Percentiles rank a stretch among this genome's conserved stretches.
Evolutionary conservation across 2,797 vertebrate species (phyloP).

Genomic region (Acestrorhynchus altus): DNA sequence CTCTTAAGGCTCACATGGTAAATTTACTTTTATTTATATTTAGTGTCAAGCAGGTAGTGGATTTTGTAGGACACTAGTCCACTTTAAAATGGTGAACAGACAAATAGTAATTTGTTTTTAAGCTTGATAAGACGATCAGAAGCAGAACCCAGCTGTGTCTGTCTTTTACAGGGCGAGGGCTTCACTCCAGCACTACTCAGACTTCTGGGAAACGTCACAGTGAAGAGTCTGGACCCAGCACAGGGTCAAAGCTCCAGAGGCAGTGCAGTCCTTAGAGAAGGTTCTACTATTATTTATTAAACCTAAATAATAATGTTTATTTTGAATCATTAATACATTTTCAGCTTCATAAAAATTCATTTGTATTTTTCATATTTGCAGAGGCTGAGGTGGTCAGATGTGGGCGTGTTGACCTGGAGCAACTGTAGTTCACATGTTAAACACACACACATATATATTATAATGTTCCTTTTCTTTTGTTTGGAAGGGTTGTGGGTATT

Average conservation of each 20-base stretch:
- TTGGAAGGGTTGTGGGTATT: neutral
- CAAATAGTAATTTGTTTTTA: neutral
- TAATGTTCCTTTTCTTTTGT: conserved; percentile 6
- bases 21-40: too few species aligned
- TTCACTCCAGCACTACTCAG: conserved; percentile 57
- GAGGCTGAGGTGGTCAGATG: conserved; percentile 4
- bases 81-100: too few species aligned
- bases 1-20: too few species aligned
- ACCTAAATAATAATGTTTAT: neutral
- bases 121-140: neutral
- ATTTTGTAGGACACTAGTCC: too few species aligned
- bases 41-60: too few species aligned
- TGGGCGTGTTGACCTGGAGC: conserved; percentile 5
- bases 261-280: conserved; percentile 73
- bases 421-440: conserved; percentile 26
- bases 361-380: conserved; percentile 27
- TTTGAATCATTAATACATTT: neutral
- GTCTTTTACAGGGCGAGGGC: conserved; percentile 62
- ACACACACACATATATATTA: neutral
- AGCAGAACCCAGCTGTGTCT: neutral
- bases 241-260: conserved; percentile 75
- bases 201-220: conserved; percentile 73
- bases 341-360: neutral
- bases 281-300: conserved; percentile 32
- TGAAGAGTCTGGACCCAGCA: conserved; percentile 67